Percentiles rank a stretch among this genome's conserved stretches.
Conservation (phyloP, 2,797 vertebrate genomes). For the Chelidonichthys spinosus region DNA sequence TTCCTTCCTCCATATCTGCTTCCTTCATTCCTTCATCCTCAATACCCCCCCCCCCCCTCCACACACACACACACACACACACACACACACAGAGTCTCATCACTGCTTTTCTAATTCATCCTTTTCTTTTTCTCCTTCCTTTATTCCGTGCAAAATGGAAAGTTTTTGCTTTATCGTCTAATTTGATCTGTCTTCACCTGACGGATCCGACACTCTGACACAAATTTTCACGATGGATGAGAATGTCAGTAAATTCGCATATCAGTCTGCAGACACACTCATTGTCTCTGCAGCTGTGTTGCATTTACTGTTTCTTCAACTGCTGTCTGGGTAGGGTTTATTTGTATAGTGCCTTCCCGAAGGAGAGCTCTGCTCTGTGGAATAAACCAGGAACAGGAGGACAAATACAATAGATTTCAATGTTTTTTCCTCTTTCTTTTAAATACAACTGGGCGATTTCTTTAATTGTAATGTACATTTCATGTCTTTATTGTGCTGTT, state of each 20-base stretch:
- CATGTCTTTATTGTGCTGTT: neutral
- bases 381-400: neutral
- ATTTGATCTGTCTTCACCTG: too few species aligned
- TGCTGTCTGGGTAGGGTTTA: neutral
- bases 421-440: neutral
- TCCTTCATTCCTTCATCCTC: slow-evolving; percentile 64
- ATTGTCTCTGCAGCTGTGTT: neutral
- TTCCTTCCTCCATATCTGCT: slow-evolving; percentile 77
- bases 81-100: neutral
- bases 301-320: neutral
- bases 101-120: neutral
- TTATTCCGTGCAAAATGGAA: too few species aligned
- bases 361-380: neutral
- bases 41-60: neutral
- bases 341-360: neutral
- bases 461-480: too few species aligned
- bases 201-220: neutral
- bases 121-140: neutral
- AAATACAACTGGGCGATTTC: too few species aligned
- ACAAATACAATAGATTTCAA: neutral
- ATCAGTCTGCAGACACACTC: neutral
- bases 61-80: slow-evolving; percentile 1
- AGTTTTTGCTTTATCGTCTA: too few species aligned
- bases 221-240: neutral
- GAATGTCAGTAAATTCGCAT: neutral